A percentile compares a stretch with the other conserved stretches of the same genome.
Evolutionary conservation across 2,888 invertebrate species (phyloP).

Genomic region (Tricholauxania praeusta): DNA sequence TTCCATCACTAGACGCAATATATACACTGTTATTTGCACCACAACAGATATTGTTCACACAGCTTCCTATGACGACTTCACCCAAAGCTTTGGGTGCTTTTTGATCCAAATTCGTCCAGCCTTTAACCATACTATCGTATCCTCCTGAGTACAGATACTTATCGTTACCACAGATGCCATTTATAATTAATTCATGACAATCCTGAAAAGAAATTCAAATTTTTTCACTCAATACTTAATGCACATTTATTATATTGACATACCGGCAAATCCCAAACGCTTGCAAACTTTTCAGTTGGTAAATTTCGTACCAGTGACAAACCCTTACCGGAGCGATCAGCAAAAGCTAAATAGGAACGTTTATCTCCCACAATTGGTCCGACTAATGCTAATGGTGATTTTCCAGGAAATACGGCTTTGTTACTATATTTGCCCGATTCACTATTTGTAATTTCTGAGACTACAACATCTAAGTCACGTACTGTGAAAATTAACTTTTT

Average conservation of each 20-base stretch:
- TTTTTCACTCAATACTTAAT: not conserved
- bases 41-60: constrained; percentile 62
- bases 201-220: constrained; percentile 51
- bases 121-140: constrained; percentile 66
- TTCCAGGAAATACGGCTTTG: constrained; percentile 63
- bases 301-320: constrained; percentile 59
- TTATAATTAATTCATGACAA: constrained; percentile 67
- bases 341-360: constrained; percentile 60
- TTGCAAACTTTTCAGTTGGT: constrained; percentile 55
- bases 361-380: constrained; percentile 58
- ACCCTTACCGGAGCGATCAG: constrained; percentile 65
- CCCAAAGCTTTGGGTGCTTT: constrained; percentile 55
- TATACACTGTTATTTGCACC: constrained; percentile 57
- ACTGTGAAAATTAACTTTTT: constrained; percentile 63
- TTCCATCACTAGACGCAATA: constrained; percentile 62
- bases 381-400: constrained; percentile 63
- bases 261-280: constrained; percentile 58
- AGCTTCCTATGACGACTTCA: constrained; percentile 60
- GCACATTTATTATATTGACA: not conserved
- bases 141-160: constrained; percentile 62
- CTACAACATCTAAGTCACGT: constrained; percentile 64
- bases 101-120: constrained; percentile 60
- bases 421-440: constrained; percentile 66
- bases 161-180: constrained; percentile 60
- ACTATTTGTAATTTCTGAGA: constrained; percentile 59